Evolutionary conservation across 2,797 vertebrate genomes (phyloP), one percentile per base, ranked within the genome.

Genomic region (Petrocephalus sullivani): DNA sequence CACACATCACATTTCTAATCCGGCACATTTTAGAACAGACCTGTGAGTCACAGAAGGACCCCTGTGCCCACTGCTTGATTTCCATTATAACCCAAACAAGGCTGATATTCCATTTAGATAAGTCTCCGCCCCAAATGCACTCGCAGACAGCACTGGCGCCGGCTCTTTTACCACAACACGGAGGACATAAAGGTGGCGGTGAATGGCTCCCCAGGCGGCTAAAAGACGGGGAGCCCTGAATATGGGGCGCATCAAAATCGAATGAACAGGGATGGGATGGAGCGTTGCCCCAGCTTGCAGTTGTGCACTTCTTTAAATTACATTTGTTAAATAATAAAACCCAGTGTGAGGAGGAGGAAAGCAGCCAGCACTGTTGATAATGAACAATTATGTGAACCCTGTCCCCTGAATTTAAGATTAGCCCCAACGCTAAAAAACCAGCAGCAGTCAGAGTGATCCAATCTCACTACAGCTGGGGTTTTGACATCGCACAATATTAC

Each of bases 81-180:
- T 92, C 95, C 93, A 95, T 95, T 96, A 94, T 93, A 94, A 92
- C 90, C 89, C 93, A 93, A 95, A 95, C 94, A 95, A 95, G 95
- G 93, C 92, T 95, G 95, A 96, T 96, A 95, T 96, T 96, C 94
- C 95, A 96, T 96, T 96, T 95, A 96, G 95, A 96, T 96, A 96
- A 95, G 93, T 93, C 92, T 92, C 93, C 91, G 93, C 92, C 85
- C 93, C 92, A 71, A 93, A 93, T 93, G 89, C 92, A 93, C 91
- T 95, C 90, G 89, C 92, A 94, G 92, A 90, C 92, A 93, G 94
- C 23, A 4, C 75, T 7, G 37, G 88, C 19, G 93, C 95, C 93
- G 93, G 94, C 94, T 93, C 90, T 93, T 95, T 95, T 94, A 92
- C 92, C 92, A 94, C 94, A 94, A 93, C 95, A 93, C 92, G 94